These are phyloP conservation scores for Lamellibrachia satsuma DNA, from an alignment of 2,888 invertebrate genomes.

Conservation along the genomic window DNA sequence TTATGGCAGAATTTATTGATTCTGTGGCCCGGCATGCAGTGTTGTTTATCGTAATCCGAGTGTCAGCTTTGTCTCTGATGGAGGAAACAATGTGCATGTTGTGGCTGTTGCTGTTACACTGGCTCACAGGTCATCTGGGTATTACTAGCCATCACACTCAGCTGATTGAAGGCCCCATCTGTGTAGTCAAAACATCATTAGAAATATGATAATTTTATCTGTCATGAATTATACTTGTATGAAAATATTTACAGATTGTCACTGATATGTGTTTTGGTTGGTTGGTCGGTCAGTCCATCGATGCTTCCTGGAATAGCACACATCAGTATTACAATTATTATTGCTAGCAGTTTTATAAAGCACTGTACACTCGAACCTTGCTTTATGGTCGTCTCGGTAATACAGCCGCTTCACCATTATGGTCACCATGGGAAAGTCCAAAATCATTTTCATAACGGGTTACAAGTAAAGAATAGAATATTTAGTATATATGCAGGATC, in stretches of 20 bases:
- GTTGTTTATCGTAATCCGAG: not conserved
- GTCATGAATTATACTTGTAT: not conserved
- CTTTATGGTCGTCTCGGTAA: no score
- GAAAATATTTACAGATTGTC: not conserved
- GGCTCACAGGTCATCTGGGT: not conserved
- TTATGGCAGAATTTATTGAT: not conserved
- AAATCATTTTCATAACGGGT: no score
- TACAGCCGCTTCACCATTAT: no score
- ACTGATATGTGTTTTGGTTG: not conserved
- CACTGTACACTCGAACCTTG: no score
- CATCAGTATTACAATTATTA: not conserved
- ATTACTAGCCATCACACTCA: not conserved
- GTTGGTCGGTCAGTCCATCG: not conserved
- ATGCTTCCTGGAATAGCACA: not conserved
- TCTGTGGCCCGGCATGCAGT: not conserved
- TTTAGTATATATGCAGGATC: not conserved
- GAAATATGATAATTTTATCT: not conserved
- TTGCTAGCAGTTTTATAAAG: no score
- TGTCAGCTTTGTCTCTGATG: not conserved
- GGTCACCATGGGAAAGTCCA: no score
- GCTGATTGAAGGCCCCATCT: not conserved
- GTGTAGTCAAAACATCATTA: not conserved
- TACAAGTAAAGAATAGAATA: no score
- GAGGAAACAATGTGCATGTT: not conserved
- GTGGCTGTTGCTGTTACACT: not conserved